Conservation (phyloP, 2,888 invertebrate genomes). For the Thymelicus lineola region DNA sequence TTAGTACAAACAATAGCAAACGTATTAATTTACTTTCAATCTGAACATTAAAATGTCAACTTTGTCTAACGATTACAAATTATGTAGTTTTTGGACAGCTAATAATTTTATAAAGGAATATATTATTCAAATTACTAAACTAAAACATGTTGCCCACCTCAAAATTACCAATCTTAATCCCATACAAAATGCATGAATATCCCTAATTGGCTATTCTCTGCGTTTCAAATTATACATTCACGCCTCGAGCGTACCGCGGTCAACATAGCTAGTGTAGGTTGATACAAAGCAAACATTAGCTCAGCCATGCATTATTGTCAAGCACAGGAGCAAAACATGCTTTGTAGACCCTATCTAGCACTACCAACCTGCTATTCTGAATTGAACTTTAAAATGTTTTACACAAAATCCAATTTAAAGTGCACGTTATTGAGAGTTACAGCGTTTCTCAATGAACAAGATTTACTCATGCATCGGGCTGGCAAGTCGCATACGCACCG, state of each 20-base stretch:
- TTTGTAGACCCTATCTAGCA: conserved; percentile 45
- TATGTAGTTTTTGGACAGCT: not conserved
- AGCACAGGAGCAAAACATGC: conserved; percentile 67
- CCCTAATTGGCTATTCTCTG: conserved; percentile 80
- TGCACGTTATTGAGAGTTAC: conserved; percentile 30
- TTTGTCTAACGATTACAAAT: too few relatives aligned
- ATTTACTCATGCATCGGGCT: conserved; percentile 72
- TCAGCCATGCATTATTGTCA: conserved; percentile 85
- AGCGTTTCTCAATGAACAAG: conserved; percentile 36
- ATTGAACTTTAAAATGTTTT: conserved; percentile 29
- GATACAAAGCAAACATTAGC: conserved; percentile 84
- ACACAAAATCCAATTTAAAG: conserved; percentile 40
- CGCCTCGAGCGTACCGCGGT: conserved; percentile 76
- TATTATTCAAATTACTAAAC: conserved; percentile 29
- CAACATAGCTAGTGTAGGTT: conserved; percentile 76
- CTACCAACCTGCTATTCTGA: conserved; percentile 39
- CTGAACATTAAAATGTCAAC: too few relatives aligned
- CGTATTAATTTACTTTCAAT: too few relatives aligned
- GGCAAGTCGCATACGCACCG: conserved; percentile 75
- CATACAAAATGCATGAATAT: conserved; percentile 79
- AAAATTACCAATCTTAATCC: conserved; percentile 54
- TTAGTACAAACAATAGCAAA: too few relatives aligned
- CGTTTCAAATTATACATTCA: conserved; percentile 79
- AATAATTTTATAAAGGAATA: not conserved
- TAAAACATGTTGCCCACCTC: conserved; percentile 30